Evolutionary conservation across 2,888 invertebrate species (phyloP), one percentile per base, ranked within the genome.

Genomic region (Scelioninae gen. 1): DNA sequence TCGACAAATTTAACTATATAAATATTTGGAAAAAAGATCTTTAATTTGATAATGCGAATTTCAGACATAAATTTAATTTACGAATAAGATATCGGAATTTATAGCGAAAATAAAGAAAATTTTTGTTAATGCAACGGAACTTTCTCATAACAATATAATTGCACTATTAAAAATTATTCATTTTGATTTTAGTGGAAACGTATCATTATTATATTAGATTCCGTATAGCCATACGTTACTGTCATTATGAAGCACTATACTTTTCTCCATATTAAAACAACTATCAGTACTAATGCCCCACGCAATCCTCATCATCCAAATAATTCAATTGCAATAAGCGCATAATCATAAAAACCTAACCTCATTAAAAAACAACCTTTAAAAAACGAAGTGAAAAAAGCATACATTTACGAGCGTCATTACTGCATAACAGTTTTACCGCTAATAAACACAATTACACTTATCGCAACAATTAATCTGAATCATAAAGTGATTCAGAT

Each of bases 371-470:
- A 29, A 11, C 31, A 29, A 16, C 45, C 13, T 8, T 38, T 3
- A 49, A 65, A 45, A 47, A 13, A 31, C 11, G 5, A 11, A 32
- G 1, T 47, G 45, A 51, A 55, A 47, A 16, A 32, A 43, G 23
- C n/a, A 38, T 40, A 1, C 49, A n/a, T 76, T 76, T 76, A 76
- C 43, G 60, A 49, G 60, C 60, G 13, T 23, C 15, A 60, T 60
- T 60, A 68, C 15, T 51, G 53, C 47, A 47, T 55, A 68, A 77
- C 63, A 71, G 43, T 63, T 78, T 78, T 56, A 23, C 56, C 40
- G 78, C 65, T 49, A 58, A 72, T 66, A 72, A 71, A 66, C 78
- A 38, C 49, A 72, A 79, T 72, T 51, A 51, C 60, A 10, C 65
- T 71, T 71, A 78, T 71, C 78, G 43, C 40, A 43, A 43, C 45